These are phyloP conservation scores for Scleropages formosus DNA, from an alignment of 2,797 vertebrate species.

Conservation along the genomic window DNA sequence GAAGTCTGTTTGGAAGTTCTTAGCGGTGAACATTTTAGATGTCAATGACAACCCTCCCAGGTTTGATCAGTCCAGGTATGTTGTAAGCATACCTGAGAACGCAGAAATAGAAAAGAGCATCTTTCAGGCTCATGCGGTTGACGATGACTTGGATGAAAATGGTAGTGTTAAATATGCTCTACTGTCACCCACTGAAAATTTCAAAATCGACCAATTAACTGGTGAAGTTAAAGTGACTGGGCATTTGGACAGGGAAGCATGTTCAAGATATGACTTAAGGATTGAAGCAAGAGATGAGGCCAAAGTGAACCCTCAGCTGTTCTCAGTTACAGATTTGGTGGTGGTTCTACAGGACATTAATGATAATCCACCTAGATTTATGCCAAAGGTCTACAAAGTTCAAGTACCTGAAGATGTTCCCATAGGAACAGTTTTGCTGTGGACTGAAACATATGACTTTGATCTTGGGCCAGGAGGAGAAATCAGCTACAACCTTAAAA, in stretches of 20 bases:
- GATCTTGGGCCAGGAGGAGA: constrained; percentile 79
- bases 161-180: constrained; percentile 78
- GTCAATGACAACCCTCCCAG: constrained; percentile 86
- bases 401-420: constrained; percentile 89
- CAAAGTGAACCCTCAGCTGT: constrained; percentile 70
- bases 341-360: constrained; percentile 86
- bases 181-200: constrained; percentile 76
- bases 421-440: constrained; percentile 77
- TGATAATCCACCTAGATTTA: constrained; percentile 87
- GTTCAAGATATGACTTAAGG: constrained; percentile 74
- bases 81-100: constrained; percentile 78
- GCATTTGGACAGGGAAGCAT: constrained; percentile 80
- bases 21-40: constrained; percentile 85
- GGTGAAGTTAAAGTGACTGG: constrained; percentile 79
- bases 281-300: constrained; percentile 87
- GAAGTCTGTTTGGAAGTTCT: constrained; percentile 85
- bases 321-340: constrained; percentile 72
- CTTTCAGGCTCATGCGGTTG: constrained; percentile 74
- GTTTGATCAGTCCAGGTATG: constrained; percentile 80
- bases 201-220: constrained; percentile 77
- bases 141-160: constrained; percentile 76
- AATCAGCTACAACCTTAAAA: constrained; percentile 81
- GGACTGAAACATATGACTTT: constrained; percentile 85
- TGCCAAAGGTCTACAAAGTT: constrained; percentile 73
- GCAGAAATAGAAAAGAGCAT: constrained; percentile 72